These are phyloP conservation scores for Sericinus montela DNA, from an alignment of 2,888 invertebrate species.

Conservation along the genomic window DNA sequence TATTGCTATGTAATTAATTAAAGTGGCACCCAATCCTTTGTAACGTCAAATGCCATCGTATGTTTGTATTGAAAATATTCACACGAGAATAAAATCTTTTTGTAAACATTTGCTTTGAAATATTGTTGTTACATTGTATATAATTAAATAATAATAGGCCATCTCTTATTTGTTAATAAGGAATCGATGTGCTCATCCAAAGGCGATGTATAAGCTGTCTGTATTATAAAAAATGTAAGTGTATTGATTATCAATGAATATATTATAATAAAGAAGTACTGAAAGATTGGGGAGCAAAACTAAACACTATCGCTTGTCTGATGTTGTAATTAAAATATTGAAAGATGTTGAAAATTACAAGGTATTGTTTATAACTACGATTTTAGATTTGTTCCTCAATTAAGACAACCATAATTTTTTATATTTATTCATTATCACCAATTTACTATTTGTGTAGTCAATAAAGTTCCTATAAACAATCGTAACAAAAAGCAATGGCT, in stretches of 20 bases:
- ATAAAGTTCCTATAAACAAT: neutral
- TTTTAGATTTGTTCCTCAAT: slow-evolving; percentile 72
- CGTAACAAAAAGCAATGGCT: neutral
- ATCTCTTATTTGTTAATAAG: neutral
- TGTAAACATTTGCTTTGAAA: neutral
- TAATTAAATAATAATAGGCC: neutral
- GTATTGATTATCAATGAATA: slow-evolving; percentile 40
- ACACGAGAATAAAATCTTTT: neutral
- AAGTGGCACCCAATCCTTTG: neutral
- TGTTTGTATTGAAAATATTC: neutral
- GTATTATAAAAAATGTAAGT: slow-evolving; percentile 40
- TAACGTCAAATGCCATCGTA: neutral
- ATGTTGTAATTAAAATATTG: neutral
- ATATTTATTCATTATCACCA: slow-evolving; percentile 8
- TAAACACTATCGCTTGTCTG: slow-evolving; percentile 44
- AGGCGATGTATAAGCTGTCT: slow-evolving; percentile 46
- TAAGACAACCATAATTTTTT: slow-evolving; percentile 36
- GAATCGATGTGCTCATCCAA: slow-evolving; percentile 25
- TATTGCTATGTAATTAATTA: neutral
- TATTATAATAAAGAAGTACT: slow-evolving; percentile 52
- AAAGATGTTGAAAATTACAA: neutral
- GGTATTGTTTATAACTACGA: neutral
- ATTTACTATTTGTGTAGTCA: neutral
- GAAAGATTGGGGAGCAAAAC: slow-evolving; percentile 66
- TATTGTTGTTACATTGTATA: neutral